Conservation (phyloP, 2,888 invertebrate species). For the Cartodere bifasciata region DNA sequence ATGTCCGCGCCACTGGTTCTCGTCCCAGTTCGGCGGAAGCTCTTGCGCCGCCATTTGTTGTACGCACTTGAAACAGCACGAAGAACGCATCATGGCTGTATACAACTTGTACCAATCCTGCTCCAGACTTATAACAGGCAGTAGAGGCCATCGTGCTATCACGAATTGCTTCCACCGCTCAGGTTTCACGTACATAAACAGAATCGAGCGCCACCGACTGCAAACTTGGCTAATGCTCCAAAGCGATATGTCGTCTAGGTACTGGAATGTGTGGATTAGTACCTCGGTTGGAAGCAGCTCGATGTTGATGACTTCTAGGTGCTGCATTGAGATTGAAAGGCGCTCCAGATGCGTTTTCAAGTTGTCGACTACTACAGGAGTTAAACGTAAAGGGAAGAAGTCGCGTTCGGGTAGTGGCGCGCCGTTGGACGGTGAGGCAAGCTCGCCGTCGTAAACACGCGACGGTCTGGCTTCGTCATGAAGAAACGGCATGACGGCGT, state of each 20-base stretch:
- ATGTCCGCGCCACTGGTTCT: constrained; percentile 65
- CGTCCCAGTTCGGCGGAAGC: constrained; percentile 55
- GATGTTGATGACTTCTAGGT: constrained; percentile 20
- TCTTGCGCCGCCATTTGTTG: constrained; percentile 71
- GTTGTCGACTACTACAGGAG: constrained; percentile 16
- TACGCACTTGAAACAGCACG: constrained; percentile 77
- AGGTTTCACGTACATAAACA: constrained; percentile 59
- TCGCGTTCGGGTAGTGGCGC: no score
- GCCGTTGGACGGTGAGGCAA: no score
- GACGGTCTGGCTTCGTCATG: no score
- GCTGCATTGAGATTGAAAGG: constrained; percentile 13
- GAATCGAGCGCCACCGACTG: constrained; percentile 68
- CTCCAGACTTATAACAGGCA: constrained; percentile 40
- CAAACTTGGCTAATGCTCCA: constrained; percentile 84
- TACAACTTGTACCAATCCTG: constrained; percentile 73
- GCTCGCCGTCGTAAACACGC: no score
- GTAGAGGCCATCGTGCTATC: constrained; percentile 73
- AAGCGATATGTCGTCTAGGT: constrained; percentile 82
- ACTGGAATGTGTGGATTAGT: constrained; percentile 73
- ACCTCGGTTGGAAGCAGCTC: constrained; percentile 39
- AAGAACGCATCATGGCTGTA: constrained; percentile 56
- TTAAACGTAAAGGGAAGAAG: no score
- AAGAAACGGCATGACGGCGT: no score
- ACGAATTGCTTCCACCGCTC: constrained; percentile 72
- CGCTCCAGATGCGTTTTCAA: constrained; percentile 18